These are phyloP conservation scores for Chloroceryle amazona DNA, from an alignment of 2,797 vertebrate genomes.

Conservation along the genomic window DNA sequence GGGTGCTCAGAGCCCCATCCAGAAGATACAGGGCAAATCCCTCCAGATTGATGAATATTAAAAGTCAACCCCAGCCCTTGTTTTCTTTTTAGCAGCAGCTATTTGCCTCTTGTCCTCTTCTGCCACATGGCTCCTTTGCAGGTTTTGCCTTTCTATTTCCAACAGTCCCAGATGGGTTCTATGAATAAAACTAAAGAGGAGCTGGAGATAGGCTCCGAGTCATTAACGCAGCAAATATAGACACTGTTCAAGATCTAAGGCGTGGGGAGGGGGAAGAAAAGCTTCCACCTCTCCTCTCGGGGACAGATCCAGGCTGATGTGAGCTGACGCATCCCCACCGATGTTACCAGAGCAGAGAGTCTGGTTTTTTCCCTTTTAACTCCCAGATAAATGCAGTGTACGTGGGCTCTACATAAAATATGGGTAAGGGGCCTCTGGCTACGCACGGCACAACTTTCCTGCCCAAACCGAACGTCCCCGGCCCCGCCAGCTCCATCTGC, in stretches of 20 bases:
- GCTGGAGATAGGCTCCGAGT: slow-evolving; percentile 68
- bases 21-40: neutral
- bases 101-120: slow-evolving; percentile 58
- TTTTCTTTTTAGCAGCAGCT: slow-evolving; percentile 28
- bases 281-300: neutral
- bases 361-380: neutral
- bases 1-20: too few relatives aligned
- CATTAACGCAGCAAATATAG: slow-evolving; percentile 72
- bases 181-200: slow-evolving; percentile 75
- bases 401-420: accelerated
- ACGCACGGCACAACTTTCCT: neutral
- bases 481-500: neutral
- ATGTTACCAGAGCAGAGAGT: neutral
- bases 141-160: slow-evolving; percentile 75
- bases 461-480: neutral
- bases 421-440: neutral
- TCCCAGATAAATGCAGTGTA: neutral
- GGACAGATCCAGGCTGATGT: neutral
- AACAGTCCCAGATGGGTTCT: slow-evolving; percentile 73
- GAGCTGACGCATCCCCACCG: accelerated
- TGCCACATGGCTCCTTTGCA: slow-evolving; percentile 53
- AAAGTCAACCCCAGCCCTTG: neutral
- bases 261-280: neutral
- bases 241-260: slow-evolving; percentile 44
- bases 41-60: neutral